phyloP scores from a whole-genome alignment of 1,140 invertebrate species.

The Geopemphigus sp. region DNA sequence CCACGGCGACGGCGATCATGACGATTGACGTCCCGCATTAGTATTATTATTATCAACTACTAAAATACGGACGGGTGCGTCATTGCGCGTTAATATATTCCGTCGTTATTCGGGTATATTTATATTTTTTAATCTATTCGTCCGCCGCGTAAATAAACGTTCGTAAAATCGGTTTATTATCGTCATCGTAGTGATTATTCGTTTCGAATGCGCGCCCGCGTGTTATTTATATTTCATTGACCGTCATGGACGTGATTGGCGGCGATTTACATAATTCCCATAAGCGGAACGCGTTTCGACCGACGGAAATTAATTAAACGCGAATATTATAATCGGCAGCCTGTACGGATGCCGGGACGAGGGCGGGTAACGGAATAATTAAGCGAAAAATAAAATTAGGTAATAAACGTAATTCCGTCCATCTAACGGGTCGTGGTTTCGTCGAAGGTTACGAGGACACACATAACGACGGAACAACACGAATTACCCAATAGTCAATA shows the following conservation, averaged over 20 bases:
- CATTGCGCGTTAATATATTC: constrained; percentile 31
- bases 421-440: constrained; percentile 1
- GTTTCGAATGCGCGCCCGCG: background rate
- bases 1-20: background rate
- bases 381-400: background rate
- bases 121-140: constrained; percentile 28
- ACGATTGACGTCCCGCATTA: background rate
- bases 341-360: no score
- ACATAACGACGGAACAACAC: background rate
- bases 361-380: background rate
- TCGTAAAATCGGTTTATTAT: constrained; percentile 4
- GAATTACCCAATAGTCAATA: background rate
- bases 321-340: background rate
- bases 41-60: constrained; percentile 28
- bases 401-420: background rate
- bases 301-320: constrained; percentile 16
- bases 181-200: constrained; percentile 9
- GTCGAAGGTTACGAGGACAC: background rate
- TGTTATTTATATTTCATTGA: constrained; percentile 3
- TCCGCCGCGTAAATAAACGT: background rate
- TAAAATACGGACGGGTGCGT: background rate
- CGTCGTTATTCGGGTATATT: background rate
- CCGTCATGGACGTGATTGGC: background rate
- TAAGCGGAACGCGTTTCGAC: background rate
- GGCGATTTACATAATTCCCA: constrained; percentile 33